Base-by-base conservation (phyloP, 2,113 vertebrate species). In the Struthio camelus region DNA sequence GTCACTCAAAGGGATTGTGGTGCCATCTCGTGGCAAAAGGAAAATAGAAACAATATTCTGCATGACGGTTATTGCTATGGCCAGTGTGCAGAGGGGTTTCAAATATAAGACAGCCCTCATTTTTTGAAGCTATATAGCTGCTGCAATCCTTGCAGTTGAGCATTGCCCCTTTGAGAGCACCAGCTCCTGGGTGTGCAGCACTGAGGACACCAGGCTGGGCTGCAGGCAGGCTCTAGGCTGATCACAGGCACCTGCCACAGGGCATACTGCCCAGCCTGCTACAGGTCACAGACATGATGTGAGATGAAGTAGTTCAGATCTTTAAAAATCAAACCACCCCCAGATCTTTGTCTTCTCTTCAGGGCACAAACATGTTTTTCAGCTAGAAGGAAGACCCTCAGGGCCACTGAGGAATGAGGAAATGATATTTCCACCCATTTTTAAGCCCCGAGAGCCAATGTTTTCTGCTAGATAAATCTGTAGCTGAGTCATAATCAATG, bases 21-120 rank as follows among this genome's bases (percentile, higher is more conserved):
- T 94, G 97, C 97, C 96, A 97, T 88, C 97, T 97, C 56, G 94
- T 96, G 97, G 96, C 76, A 87, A 83, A 78, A 75, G 10, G 19
- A 22, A 53, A 44, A 46, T 2, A 54, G 78, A 81, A 86, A 71
- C 50, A 1, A 1, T 17, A 17, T 30, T 24, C 34, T 36, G 75
- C 12, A 7, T 10, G 0, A 0, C 0, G 22, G n/a, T 59, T 15
- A 0, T 7, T 10, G 64, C 59, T 75, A 62, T 1, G 80, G 25
- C 16, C 17, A 0, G 42, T 0, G 58, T 1, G 1, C 76, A 34
- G 51, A 10, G 20, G 25, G 54, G 36, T 64, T 92, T 58, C 53
- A 18, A 36, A 1, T 6, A 12, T 3, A 19, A 50, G 24, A 17
- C 46, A 23, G 46, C 32, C 23, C 64, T 71, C 2, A 1, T 7